These are phyloP conservation scores for Clepsis dumicolana DNA, from an alignment of 2,888 invertebrate species.

Conservation along the genomic window DNA sequence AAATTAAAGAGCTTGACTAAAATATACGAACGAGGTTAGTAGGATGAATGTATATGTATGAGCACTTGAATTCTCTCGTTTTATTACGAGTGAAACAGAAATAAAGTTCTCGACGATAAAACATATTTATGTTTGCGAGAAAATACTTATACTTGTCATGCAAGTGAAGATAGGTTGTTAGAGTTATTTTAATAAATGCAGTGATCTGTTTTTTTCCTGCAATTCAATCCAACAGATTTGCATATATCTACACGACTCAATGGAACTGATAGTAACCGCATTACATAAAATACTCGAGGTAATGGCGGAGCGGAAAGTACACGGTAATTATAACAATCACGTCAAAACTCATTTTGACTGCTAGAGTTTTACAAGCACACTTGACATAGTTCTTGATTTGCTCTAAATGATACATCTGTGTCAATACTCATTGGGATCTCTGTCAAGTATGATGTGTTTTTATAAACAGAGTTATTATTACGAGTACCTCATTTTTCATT, in stretches of 20 bases:
- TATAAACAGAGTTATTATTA: too few relatives aligned
- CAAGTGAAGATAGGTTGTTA: not conserved
- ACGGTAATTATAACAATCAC: conserved; percentile 6
- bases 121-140: not conserved
- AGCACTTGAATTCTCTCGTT: conserved; percentile 2
- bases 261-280: not conserved
- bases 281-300: not conserved
- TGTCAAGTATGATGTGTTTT: conserved; percentile 1
- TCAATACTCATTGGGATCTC: conserved; percentile 1
- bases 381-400: conserved; percentile 8
- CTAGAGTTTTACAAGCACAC: not conserved
- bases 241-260: not conserved
- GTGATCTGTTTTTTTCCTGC: not conserved
- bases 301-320: not conserved
- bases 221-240: not conserved
- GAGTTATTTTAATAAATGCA: not conserved
- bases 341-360: not conserved
- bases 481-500: too few relatives aligned
- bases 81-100: not conserved
- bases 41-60: not conserved
- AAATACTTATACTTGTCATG: not conserved
- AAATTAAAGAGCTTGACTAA: conserved; percentile 20
- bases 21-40: conserved; percentile 8
- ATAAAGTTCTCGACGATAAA: not conserved
- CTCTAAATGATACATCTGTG: conserved; percentile 10